A percentile compares a stretch with the other conserved stretches of the same genome.
Conservation (phyloP, 2,797 vertebrate species). For the Neoniphon sammara region DNA sequence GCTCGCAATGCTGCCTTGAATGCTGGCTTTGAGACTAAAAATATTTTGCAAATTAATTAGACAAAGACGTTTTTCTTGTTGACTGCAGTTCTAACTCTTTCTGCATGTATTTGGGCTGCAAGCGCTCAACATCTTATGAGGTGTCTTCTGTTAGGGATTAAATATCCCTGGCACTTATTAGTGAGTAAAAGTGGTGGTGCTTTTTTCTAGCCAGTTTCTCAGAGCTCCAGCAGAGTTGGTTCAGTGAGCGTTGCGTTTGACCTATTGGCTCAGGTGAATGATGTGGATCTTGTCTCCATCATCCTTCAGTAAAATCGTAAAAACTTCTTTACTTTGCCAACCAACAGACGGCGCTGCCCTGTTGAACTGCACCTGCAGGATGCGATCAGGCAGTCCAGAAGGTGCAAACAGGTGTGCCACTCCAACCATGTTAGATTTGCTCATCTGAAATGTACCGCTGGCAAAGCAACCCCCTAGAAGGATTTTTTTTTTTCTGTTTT, state of each 20-base stretch:
- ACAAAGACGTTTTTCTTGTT: neutral
- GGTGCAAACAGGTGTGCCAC: constrained; percentile 31
- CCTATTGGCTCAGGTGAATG: constrained; percentile 23
- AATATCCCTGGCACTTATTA: neutral
- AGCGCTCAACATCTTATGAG: neutral
- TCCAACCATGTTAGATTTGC: constrained; percentile 1
- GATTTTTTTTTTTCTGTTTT: no score
- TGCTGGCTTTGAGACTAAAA: neutral
- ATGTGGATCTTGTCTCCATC: constrained; percentile 25
- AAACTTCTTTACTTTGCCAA: neutral
- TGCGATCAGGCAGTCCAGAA: constrained; percentile 11
- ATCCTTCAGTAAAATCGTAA: constrained; percentile 16
- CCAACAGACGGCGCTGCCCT: constrained; percentile 25
- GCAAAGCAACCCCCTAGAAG: neutral
- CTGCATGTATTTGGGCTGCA: neutral
- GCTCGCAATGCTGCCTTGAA: neutral
- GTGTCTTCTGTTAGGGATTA: constrained; percentile 3
- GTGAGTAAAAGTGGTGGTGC: neutral
- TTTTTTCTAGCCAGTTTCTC: constrained; percentile 5
- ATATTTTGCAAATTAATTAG: neutral
- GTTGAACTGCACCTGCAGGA: constrained; percentile 45
- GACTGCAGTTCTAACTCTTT: constrained; percentile 7
- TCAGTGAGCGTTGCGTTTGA: constrained; percentile 20
- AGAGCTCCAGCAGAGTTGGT: constrained; percentile 6
- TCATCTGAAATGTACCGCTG: neutral